These are phyloP conservation scores for Dichetophora obliterata DNA, from an alignment of 2,888 invertebrate species.

Conservation along the genomic window DNA sequence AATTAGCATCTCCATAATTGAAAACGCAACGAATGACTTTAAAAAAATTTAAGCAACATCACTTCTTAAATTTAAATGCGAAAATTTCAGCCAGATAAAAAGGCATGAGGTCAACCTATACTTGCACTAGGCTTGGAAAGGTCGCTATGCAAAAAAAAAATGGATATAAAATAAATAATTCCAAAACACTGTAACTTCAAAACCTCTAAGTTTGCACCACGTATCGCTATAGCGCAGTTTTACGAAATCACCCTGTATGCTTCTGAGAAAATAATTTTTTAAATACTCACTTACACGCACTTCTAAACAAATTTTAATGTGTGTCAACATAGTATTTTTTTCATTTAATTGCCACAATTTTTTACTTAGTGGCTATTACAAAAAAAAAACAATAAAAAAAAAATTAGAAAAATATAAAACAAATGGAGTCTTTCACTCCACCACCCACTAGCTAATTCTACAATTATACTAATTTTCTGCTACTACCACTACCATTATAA, in stretches of 20 bases:
- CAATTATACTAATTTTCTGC: conserved; percentile 24
- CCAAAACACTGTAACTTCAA: conserved; percentile 61
- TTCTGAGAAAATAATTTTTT: conserved; percentile 9
- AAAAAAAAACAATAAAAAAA: conserved; percentile 25
- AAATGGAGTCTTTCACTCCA: not conserved
- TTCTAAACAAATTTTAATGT: too few species aligned
- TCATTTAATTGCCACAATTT: conserved; percentile 14
- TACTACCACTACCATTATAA: not conserved
- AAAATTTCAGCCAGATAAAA: too few species aligned
- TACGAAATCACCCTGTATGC: conserved; percentile 51
- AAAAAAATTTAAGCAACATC: too few species aligned
- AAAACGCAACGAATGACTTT: too few species aligned
- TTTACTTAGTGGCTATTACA: not conserved
- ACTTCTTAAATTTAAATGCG: too few species aligned
- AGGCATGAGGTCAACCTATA: too few species aligned
- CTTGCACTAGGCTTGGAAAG: too few species aligned
- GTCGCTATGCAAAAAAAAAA: conserved; percentile 25
- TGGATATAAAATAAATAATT: conserved; percentile 6
- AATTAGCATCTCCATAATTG: too few species aligned
- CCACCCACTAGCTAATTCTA: not conserved
- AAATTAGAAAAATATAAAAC: conserved; percentile 22
- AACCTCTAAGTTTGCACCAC: conserved; percentile 65
- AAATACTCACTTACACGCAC: not conserved
- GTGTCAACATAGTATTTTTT: not conserved
- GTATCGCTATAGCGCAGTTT: conserved; percentile 64